A percentile compares a stretch with the other conserved stretches of the same genome.
These are phyloP conservation scores for Buphagus erythrorhynchus DNA, from an alignment of 2,797 vertebrate species.

Conservation along the genomic window DNA sequence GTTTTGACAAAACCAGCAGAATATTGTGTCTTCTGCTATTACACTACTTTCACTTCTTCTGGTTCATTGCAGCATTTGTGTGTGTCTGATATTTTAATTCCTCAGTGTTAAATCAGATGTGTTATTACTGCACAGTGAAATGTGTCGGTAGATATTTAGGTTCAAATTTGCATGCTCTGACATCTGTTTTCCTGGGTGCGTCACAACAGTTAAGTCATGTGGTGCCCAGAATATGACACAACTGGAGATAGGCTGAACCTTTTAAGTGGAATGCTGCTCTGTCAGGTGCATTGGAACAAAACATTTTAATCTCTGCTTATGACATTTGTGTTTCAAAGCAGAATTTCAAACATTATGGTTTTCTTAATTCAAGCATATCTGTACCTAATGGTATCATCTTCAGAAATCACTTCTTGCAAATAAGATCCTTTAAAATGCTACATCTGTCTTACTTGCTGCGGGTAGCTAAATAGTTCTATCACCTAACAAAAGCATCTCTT, in stretches of 20 bases:
- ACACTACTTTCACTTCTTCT: not conserved
- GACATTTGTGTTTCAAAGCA: not conserved
- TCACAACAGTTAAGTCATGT: not conserved
- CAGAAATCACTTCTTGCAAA: conserved; percentile 17
- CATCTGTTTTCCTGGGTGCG: conserved; percentile 40
- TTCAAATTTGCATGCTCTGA: conserved; percentile 17
- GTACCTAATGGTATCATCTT: conserved; percentile 19
- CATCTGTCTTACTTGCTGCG: not conserved
- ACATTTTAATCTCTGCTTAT: conserved; percentile 6
- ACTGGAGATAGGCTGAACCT: not conserved
- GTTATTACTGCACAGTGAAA: conserved; percentile 1
- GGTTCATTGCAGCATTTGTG: not conserved
- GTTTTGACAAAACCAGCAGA: not conserved
- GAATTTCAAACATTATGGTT: not conserved
- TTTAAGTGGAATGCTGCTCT: not conserved
- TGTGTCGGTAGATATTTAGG: not conserved
- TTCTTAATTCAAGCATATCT: conserved; percentile 9
- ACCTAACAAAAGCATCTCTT: not conserved
- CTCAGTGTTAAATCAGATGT: not conserved
- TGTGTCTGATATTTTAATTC: conserved; percentile 3
- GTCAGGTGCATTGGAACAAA: conserved; percentile 12
- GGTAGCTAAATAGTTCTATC: not conserved
- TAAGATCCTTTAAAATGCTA: not conserved
- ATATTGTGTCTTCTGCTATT: not conserved
- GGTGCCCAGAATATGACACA: not conserved